A percentile compares a stretch with the other conserved stretches of the same genome.
Conservation (phyloP, 2,113 vertebrate species). For the Orientallactaga bullata region DNA sequence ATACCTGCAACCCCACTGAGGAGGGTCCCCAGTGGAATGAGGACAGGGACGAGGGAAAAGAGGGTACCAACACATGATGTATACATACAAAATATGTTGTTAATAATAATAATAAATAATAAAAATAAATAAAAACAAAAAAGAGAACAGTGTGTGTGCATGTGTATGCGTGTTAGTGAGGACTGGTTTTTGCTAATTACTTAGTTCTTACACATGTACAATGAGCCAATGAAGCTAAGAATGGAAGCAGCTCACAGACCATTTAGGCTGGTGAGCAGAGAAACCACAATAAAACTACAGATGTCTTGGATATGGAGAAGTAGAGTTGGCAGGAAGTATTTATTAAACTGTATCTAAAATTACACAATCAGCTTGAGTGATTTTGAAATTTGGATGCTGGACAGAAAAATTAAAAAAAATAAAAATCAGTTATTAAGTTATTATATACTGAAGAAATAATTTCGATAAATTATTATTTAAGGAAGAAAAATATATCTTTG, state of each 20-base stretch:
- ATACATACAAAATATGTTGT: too few species aligned
- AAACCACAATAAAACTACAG: conserved; percentile 49
- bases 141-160: background rate
- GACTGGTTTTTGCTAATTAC: conserved; percentile 14
- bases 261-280: conserved; percentile 28
- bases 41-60: too few species aligned
- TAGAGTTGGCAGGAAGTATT: conserved; percentile 48
- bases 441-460: conserved; percentile 24
- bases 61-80: too few species aligned
- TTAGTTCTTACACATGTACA: conserved; percentile 44
- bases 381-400: conserved; percentile 56
- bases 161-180: background rate
- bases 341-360: conserved; percentile 62
- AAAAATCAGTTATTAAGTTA: conserved; percentile 18
- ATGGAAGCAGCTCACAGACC: background rate
- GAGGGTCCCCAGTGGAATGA: too few species aligned
- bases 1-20: too few species aligned
- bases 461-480: conserved; percentile 40
- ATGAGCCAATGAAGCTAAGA: background rate
- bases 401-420: conserved; percentile 50
- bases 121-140: background rate
- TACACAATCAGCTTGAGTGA: background rate
- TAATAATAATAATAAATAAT: too few species aligned
- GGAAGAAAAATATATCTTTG: background rate
- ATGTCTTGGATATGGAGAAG: conserved; percentile 37